Percentiles rank a stretch among this genome's conserved stretches.
phyloP scores from a whole-genome alignment of 2,888 invertebrate species.

The Rhagium mordax region DNA sequence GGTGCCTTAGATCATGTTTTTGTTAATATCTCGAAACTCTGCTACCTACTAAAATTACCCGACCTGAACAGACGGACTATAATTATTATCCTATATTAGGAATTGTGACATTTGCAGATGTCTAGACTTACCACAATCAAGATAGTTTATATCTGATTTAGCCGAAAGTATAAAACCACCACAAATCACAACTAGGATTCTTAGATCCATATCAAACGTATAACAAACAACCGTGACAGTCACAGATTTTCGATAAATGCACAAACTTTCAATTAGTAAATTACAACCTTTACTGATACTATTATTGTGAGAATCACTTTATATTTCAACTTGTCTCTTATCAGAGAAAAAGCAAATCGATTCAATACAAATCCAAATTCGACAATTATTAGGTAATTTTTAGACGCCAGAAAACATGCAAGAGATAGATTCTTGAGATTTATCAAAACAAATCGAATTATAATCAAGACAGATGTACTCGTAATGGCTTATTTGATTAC shows the following conservation, averaged over 20 bases:
- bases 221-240: too few species aligned
- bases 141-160: background rate
- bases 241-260: background rate
- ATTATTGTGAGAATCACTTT: background rate
- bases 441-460: background rate
- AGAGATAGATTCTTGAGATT: background rate
- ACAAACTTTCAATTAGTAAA: background rate
- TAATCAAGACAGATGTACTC: background rate
- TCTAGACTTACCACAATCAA: conserved; percentile 23
- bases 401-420: background rate
- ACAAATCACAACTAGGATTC: background rate
- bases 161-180: background rate
- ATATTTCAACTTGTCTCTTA: background rate
- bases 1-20: too few species aligned
- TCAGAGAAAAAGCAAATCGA: background rate
- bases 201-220: background rate
- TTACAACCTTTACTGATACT: background rate
- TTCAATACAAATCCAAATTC: background rate
- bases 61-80: too few species aligned
- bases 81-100: too few species aligned
- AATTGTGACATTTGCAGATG: background rate
- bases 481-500: background rate
- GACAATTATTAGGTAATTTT: background rate
- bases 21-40: too few species aligned
- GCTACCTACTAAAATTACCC: too few species aligned